Percentiles rank a stretch among this genome's conserved stretches.
phyloP scores from a whole-genome alignment of 2,113 vertebrate genomes.

The Cheirogaleus medius region DNA sequence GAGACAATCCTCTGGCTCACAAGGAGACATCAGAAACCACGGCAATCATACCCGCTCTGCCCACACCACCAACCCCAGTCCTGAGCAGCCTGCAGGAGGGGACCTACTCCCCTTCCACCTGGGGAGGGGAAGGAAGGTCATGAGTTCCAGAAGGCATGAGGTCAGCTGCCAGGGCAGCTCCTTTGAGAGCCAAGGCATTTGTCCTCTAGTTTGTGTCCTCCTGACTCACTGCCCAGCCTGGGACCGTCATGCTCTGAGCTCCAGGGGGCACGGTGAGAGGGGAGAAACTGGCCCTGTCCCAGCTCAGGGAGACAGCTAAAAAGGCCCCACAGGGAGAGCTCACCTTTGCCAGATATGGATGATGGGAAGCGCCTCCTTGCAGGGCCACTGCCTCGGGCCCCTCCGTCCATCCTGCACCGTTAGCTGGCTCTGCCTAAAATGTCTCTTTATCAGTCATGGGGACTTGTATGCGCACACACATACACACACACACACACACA shows the following conservation, averaged over 20 bases:
- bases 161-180: background rate
- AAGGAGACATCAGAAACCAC: background rate
- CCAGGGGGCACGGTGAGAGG: background rate
- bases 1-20: background rate
- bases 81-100: background rate
- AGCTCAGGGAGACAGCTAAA: background rate
- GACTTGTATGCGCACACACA: fast-evolving
- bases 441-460: background rate
- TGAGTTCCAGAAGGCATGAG: background rate
- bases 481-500: background rate
- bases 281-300: background rate
- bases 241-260: background rate
- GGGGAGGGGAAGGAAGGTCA: background rate
- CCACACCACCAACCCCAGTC: background rate
- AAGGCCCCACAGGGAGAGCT: background rate
- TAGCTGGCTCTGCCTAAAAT: background rate
- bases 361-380: background rate
- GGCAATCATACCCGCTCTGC: background rate
- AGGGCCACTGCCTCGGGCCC: background rate
- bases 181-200: background rate
- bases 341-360: background rate
- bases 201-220: background rate
- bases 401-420: background rate
- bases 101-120: background rate
- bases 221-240: background rate